Evolutionary conservation across 2,797 vertebrate genomes (phyloP).

Genomic region (Betta splendens): DNA sequence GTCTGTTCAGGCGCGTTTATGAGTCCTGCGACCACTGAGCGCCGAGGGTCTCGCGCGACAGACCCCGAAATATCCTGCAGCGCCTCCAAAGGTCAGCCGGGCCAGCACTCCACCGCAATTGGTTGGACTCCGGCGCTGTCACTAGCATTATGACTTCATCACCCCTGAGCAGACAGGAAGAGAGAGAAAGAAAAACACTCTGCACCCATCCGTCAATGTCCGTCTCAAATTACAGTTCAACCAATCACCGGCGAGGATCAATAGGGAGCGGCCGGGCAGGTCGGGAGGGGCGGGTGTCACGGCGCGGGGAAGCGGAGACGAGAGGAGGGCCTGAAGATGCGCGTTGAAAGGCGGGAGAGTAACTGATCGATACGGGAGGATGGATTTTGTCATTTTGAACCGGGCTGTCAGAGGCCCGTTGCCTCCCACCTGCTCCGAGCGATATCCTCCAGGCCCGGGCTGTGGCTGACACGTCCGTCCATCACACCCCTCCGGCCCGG

Average conservation of each 20-base stretch:
- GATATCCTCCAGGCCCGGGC: conserved; percentile 47
- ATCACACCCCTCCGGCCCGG: conserved; percentile 41
- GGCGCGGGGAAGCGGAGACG: conserved; percentile 73
- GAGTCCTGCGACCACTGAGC: conserved; percentile 56
- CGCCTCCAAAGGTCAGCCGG: conserved; percentile 78
- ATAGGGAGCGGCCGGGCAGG: conserved; percentile 84
- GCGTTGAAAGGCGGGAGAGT: conserved; percentile 80
- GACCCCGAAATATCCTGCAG: conserved; percentile 65
- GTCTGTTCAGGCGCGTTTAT: conserved; percentile 63
- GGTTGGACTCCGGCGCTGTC: conserved; percentile 78
- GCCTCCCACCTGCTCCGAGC: conserved; percentile 69
- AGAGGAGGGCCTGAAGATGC: conserved; percentile 68
- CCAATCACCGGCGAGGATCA: conserved; percentile 89
- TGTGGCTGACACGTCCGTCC: conserved; percentile 54
- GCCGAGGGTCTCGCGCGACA: conserved; percentile 46
- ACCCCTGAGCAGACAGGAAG: conserved; percentile 75
- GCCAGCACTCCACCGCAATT: conserved; percentile 70
- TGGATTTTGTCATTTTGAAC: conserved; percentile 87
- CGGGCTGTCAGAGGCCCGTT: conserved; percentile 72
- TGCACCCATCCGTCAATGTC: conserved; percentile 88
- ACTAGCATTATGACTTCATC: conserved; percentile 84
- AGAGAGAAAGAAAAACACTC: conserved; percentile 82
- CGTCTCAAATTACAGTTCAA: conserved; percentile 85
- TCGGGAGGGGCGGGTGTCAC: conserved; percentile 56
- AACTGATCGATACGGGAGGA: conserved; percentile 85